Evolutionary conservation across 2,888 invertebrate genomes (phyloP), one percentile per base, ranked within the genome.

Genomic region (Drosophila acutilabella): DNA sequence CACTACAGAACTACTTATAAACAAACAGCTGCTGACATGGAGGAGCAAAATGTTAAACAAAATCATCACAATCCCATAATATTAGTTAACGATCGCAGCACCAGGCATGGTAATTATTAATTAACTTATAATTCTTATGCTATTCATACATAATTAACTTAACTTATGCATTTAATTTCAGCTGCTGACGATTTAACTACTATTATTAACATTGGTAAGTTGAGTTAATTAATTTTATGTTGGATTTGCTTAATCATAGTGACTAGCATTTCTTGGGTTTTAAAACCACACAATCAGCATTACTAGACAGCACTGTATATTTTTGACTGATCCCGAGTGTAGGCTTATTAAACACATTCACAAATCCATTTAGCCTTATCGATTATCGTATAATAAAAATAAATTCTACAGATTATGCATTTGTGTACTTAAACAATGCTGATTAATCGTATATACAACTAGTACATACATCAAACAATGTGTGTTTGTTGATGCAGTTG

Each of bases 131-230:
- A 18, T 11, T 20, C 1, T 0, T 13, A 13, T 5, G 13, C 3
- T 11, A 13, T 13, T 3, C 13, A 36, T 13, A 36, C 13, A 36
- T 36, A 36, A 36, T 36, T 13, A 36, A 2, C 13, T 13, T 36
- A 13, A 13, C 13, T 30, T 30, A 30, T 30, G 30, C 30, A 30
- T 30, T 8, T 18, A 41, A 8, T 72, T 65, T 8, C 53, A 71
- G 57, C 26, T 68, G 40, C 26, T 54, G 68, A 20, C 14, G 65
- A 81, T 45, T 62, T 59, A 7, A 71, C 76, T 8, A 88, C 72
- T 16, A 68, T 88, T 52, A 85, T 85, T 52, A 74, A 88, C 51
- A 85, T 85, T 52, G 84, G 84, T 85, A 74, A 85, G 86, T 80
- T 10, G 36, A 14, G 5, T 23, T 11, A 18, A n/a, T 20, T 23